A percentile compares a stretch with the other conserved stretches of the same genome.
These are phyloP conservation scores for Augochlora pura DNA, from an alignment of 1,140 invertebrate genomes.

Conservation along the genomic window DNA sequence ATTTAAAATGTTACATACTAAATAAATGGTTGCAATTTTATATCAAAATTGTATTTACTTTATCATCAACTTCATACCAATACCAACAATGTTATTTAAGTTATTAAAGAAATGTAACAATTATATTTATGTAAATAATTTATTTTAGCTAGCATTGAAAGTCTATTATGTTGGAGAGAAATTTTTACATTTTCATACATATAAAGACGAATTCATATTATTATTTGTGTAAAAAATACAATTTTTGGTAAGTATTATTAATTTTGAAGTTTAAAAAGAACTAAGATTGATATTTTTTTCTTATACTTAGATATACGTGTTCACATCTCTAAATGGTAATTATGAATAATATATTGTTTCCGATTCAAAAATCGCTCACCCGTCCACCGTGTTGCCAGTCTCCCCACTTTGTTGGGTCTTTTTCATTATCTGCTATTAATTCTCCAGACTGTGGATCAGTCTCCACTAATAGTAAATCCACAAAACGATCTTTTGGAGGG, in stretches of 20 bases:
- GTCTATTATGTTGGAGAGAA: neutral
- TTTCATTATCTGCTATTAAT: constrained; percentile 63
- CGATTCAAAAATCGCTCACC: constrained; percentile 70
- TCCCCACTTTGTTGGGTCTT: constrained; percentile 74
- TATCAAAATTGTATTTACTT: neutral
- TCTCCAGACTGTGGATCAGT: constrained; percentile 68
- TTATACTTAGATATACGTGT: constrained; percentile 62
- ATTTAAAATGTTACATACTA: neutral
- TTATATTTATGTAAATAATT: constrained; percentile 4
- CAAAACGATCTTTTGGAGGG: constrained; percentile 55
- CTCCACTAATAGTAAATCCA: constrained; percentile 66
- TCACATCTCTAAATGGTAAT: constrained; percentile 53
- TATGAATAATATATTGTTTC: constrained; percentile 34
- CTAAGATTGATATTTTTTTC: constrained; percentile 55
- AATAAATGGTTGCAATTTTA: neutral
- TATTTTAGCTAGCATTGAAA: constrained; percentile 31
- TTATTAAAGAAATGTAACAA: neutral
- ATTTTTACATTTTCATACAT: neutral
- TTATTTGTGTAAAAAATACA: too few species aligned
- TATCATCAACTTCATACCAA: neutral
- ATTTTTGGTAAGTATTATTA: neutral
- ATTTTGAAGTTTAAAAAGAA: constrained; percentile 55
- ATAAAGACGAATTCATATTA: neutral
- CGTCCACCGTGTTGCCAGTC: constrained; percentile 72
- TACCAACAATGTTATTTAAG: neutral